Conservation (phyloP, 1,140 invertebrate genomes). For the Sminthurides bifidus region DNA sequence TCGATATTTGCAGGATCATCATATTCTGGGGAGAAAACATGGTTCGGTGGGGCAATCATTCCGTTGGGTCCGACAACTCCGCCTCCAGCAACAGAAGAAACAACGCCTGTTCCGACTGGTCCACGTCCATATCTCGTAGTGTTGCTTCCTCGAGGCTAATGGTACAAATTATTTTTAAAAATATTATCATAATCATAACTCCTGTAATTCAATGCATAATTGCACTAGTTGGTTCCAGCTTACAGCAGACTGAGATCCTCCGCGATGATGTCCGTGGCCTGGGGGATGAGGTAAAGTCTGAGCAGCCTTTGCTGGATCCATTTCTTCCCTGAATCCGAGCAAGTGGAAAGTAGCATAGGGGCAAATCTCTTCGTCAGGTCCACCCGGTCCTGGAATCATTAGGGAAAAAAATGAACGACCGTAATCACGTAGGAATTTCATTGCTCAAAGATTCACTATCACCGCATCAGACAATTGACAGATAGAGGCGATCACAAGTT, state of each 20-base stretch:
- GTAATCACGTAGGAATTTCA: no score
- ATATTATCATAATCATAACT: conserved; percentile 6
- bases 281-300: conserved; percentile 76
- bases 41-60: conserved; percentile 30
- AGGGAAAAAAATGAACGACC: neutral
- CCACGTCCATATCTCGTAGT: conserved; percentile 59
- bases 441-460: neutral
- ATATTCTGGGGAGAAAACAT: conserved; percentile 57
- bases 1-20: conserved; percentile 83
- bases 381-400: conserved; percentile 35
- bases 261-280: conserved; percentile 60
- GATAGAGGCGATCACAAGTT: neutral
- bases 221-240: neutral
- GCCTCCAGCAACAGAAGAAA: conserved; percentile 29
- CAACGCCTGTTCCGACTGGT: conserved; percentile 33
- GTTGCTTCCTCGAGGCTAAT: conserved; percentile 48
- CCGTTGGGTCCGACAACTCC: conserved; percentile 30
- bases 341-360: conserved; percentile 89
- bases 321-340: conserved; percentile 84
- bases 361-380: conserved; percentile 87
- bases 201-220: neutral
- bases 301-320: conserved; percentile 79
- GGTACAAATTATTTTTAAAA: conserved; percentile 8
- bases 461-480: conserved; percentile 8
- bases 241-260: conserved; percentile 47